Conservation (phyloP, 2,113 vertebrate genomes). For the Anguilla rostrata region DNA sequence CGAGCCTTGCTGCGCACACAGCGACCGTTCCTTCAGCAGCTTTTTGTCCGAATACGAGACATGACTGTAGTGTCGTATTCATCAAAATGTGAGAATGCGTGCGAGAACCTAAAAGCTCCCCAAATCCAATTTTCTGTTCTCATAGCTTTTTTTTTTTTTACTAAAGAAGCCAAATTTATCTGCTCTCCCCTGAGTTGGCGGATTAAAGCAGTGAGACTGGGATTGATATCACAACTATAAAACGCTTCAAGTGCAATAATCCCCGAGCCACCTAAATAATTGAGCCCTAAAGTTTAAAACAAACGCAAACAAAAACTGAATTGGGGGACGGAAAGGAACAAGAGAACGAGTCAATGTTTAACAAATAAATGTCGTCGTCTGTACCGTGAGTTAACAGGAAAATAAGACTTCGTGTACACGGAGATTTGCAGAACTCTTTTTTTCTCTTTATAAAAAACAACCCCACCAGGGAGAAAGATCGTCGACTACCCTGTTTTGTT, state of each 20-base stretch:
- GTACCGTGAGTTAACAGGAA: background rate
- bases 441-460: background rate
- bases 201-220: background rate
- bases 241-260: background rate
- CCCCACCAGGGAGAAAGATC: background rate
- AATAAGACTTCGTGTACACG: background rate
- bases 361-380: background rate
- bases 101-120: too few species aligned
- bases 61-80: too few species aligned
- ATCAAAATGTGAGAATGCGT: too few species aligned
- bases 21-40: background rate
- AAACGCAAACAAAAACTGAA: background rate
- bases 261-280: background rate
- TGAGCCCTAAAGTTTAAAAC: background rate
- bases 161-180: background rate
- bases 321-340: background rate
- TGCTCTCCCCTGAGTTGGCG: background rate
- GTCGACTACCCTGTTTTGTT: background rate
- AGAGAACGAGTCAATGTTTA: background rate
- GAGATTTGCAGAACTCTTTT: background rate
- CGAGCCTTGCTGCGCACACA: background rate
- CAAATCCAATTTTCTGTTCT: background rate
- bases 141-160: background rate
- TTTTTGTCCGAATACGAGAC: too few species aligned
- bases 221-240: background rate